These are phyloP conservation scores for Paraescarpia echinospica DNA, from an alignment of 1,140 invertebrate species.

Conservation along the genomic window DNA sequence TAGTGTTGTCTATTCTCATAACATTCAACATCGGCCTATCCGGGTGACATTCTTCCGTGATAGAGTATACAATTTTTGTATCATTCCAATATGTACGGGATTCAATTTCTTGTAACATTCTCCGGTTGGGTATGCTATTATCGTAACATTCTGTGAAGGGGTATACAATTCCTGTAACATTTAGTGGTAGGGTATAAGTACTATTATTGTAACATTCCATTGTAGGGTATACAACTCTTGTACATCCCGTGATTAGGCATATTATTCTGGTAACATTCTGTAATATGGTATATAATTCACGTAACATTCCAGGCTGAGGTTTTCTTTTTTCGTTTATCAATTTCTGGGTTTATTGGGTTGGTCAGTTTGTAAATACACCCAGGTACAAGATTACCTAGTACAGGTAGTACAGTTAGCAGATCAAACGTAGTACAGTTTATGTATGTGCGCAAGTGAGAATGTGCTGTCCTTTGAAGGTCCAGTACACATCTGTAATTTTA, in stretches of 20 bases:
- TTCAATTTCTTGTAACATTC: neutral
- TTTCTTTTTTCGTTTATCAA: neutral
- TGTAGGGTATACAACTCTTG: neutral
- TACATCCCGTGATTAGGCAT: neutral
- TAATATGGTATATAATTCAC: neutral
- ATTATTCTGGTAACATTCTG: neutral
- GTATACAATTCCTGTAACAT: neutral
- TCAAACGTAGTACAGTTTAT: neutral
- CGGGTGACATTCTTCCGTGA: neutral
- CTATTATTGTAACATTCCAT: neutral
- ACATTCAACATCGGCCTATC: neutral
- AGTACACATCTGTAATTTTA: neutral
- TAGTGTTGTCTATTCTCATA: neutral
- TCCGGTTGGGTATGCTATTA: neutral
- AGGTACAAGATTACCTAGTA: neutral
- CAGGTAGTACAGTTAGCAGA: neutral
- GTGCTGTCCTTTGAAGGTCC: neutral
- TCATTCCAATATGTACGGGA: neutral
- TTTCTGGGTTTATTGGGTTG: neutral
- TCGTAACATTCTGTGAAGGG: neutral
- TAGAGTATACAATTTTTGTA: neutral
- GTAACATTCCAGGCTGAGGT: neutral
- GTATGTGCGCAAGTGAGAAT: neutral
- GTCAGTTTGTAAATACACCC: neutral
- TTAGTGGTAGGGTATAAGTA: neutral